Evolutionary conservation across 2,113 vertebrate species (phyloP).

Genomic region (Neotragus pygmaeus): DNA sequence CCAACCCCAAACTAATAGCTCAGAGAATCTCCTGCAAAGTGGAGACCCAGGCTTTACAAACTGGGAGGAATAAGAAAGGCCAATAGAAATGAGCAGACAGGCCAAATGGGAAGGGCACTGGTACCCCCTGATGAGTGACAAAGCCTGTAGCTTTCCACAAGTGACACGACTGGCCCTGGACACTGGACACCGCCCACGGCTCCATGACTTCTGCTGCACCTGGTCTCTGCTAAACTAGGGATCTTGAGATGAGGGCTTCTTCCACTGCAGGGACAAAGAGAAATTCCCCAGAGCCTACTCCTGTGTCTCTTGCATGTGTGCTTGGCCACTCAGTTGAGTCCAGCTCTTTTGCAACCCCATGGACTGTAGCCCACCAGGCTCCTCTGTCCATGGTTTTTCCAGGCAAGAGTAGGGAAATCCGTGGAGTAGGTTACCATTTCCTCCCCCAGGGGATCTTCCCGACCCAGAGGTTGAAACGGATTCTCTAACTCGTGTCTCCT

Average conservation of each 20-base stretch:
- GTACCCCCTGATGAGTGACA: background rate
- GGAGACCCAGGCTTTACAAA: background rate
- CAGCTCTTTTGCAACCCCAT: rapidly evolving
- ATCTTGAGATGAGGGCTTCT: background rate
- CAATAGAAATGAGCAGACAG: background rate
- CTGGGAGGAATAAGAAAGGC: background rate
- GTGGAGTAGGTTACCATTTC: too few species aligned
- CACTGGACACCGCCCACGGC: rapidly evolving
- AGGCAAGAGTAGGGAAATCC: too few species aligned
- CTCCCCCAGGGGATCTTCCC: too few species aligned
- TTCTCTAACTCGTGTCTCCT: too few species aligned
- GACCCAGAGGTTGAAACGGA: too few species aligned
- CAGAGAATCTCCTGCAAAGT: background rate
- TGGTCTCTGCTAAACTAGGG: background rate
- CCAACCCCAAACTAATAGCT: background rate
- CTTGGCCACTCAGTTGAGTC: too few species aligned
- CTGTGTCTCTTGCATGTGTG: too few species aligned
- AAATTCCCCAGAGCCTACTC: background rate
- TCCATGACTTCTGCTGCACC: background rate
- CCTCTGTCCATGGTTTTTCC: too few species aligned
- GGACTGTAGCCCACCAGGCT: too few species aligned
- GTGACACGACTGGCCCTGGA: background rate
- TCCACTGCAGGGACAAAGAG: background rate
- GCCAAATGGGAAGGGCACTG: background rate
- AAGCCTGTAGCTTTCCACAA: background rate